Evolutionary conservation across 1,140 invertebrate genomes (phyloP).

Genomic region (Teleopsis dalmanni): DNA sequence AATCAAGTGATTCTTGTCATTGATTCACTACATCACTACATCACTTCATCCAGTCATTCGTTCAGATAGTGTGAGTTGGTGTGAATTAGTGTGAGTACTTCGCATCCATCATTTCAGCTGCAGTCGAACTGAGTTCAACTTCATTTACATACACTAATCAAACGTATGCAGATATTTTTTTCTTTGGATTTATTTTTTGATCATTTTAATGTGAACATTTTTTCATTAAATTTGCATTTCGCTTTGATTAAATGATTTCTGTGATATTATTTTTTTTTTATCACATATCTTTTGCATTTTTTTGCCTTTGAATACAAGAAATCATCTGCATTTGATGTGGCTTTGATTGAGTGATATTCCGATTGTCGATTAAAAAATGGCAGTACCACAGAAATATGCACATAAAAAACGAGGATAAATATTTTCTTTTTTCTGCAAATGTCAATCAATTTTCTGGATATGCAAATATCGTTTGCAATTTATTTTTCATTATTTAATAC

Average conservation of each 20-base stretch:
- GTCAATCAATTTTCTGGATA: background rate
- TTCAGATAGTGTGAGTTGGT: no score
- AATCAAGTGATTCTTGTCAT: no score
- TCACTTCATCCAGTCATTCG: no score
- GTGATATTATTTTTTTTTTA: background rate
- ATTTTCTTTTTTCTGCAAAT: background rate
- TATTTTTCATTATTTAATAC: conserved; percentile 3
- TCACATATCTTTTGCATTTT: background rate
- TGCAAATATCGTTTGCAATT: background rate
- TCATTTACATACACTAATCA: background rate
- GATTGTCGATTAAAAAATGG: no score
- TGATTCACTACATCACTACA: no score
- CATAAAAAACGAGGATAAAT: background rate
- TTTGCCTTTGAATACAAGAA: background rate
- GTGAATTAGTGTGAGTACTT: no score
- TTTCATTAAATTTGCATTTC: conserved; percentile 7
- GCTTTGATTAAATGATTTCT: conserved; percentile 4
- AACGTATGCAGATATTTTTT: no score
- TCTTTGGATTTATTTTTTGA: no score
- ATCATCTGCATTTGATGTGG: conserved; percentile 7
- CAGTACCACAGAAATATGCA: background rate
- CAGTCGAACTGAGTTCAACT: conserved; percentile 1
- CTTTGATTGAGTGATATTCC: conserved; percentile 5
- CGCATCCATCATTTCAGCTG: no score
- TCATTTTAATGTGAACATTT: no score